Evolutionary conservation across 2,888 invertebrate genomes (phyloP), one percentile per base, ranked within the genome.

Genomic region (Crocallis elinguaria): DNA sequence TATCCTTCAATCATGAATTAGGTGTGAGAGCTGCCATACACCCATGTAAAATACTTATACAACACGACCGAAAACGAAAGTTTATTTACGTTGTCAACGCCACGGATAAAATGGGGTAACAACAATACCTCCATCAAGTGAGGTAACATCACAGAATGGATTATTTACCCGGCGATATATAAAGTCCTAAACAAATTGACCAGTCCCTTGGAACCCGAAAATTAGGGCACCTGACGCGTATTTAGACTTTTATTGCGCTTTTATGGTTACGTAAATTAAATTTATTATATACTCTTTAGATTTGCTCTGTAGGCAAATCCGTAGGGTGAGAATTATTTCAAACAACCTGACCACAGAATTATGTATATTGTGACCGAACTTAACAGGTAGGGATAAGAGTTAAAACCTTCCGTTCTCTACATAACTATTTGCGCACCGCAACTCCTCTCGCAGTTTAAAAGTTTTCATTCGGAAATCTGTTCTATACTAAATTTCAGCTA

Each of bases 111-210:
- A 41, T 38, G 46, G 19, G 27, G 23, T 13, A 37, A 32, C 36
- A 64, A 69, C 59, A 64, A 63, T 62, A 68, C 63, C 65, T 57
- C 51, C 60, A 64, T 69, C 62, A 63, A 72, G 66, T 60, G 69
- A 54, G 64, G 68, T 62, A 64, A 62, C 64, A 64, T 41, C 17
- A 19, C 21, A 27, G 43, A 23, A 29, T 41, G 14, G 44, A 11
- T 32, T 54, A 44, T 49, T 49, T 49, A 39, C 35, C 23, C 35
- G 21, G 29, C 48, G 48, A 54, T 39, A 54, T 49, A 45, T 38
- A 53, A 64, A 57, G 69, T 75, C 86, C 87, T 86, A 86, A 86
- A 78, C 75, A 86, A 86, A 86, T 81, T 77, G 79, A 77, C 77
- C 66, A 62, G 66, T 53, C 74, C 75, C 71, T 73, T 64, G 60